Conservation (phyloP, 2,797 vertebrate species). For the Tokudaia tokunoshimensis region DNA sequence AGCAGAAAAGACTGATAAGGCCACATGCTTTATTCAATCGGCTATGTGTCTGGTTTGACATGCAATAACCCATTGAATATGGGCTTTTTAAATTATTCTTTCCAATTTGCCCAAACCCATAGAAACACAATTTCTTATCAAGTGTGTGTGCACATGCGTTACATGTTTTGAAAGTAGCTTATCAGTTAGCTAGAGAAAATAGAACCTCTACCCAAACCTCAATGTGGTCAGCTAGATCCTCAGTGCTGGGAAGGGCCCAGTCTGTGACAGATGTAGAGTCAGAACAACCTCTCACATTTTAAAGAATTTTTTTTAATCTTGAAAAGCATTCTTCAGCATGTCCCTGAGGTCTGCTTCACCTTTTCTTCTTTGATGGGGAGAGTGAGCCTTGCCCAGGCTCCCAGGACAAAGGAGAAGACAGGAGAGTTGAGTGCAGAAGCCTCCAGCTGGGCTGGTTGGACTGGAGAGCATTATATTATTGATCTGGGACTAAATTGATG, state of each 20-base stretch:
- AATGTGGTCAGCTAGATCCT: background rate
- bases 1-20: constrained; percentile 31
- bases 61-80: constrained; percentile 40
- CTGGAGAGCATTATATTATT: background rate
- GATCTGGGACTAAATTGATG: background rate
- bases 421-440: background rate
- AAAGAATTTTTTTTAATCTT: constrained; percentile 21
- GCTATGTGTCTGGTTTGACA: constrained; percentile 37
- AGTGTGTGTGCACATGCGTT: background rate
- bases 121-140: constrained; percentile 39
- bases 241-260: background rate
- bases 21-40: background rate
- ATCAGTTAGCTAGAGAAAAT: background rate
- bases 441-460: fast-evolving
- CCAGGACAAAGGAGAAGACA: background rate
- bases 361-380: constrained; percentile 1
- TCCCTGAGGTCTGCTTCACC: background rate
- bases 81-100: constrained; percentile 70
- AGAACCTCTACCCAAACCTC: background rate
- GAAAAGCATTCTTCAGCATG: background rate
- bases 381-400: background rate
- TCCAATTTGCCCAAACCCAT: constrained; percentile 37
- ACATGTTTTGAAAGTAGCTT: constrained; percentile 58
- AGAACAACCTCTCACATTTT: background rate
- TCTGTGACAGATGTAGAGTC: background rate